phyloP scores from a whole-genome alignment of 2,113 vertebrate species.

The Esox niger region DNA sequence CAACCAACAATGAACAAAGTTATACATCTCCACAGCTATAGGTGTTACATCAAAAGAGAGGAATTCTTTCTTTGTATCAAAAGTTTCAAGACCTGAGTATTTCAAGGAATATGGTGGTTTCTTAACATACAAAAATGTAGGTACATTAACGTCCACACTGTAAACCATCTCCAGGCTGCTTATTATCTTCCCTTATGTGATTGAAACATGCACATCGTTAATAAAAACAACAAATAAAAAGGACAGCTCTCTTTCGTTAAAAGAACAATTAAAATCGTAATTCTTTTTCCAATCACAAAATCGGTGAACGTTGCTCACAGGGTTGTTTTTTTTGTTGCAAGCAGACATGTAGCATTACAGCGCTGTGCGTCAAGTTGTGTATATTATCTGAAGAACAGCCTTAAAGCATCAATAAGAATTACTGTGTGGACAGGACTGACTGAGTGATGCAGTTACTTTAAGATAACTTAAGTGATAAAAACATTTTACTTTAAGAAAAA shows the following conservation, averaged over 20 bases:
- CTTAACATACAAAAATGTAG: conserved; percentile 87
- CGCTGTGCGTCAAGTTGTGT: conserved; percentile 30
- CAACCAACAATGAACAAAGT: conserved; percentile 27
- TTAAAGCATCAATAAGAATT: conserved; percentile 38
- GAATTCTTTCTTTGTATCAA: conserved; percentile 57
- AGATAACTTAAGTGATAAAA: conserved; percentile 71
- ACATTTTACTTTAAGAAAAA: conserved; percentile 84
- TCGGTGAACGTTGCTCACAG: neutral
- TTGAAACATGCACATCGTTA: conserved; percentile 88
- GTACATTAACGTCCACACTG: conserved; percentile 87
- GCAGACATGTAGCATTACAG: conserved; percentile 43
- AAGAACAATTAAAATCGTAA: conserved; percentile 49
- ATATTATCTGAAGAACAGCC: conserved; percentile 33
- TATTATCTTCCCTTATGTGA: conserved; percentile 87
- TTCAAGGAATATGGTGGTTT: conserved; percentile 79
- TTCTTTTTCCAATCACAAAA: conserved; percentile 28
- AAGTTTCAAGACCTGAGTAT: conserved; percentile 79
- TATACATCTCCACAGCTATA: conserved; percentile 48
- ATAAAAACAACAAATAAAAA: conserved; percentile 44
- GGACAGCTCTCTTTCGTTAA: conserved; percentile 49
- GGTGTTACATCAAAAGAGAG: conserved; percentile 54
- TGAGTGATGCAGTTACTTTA: conserved; percentile 32
- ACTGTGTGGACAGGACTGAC: conserved; percentile 44
- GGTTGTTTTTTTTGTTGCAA: conserved; percentile 32
- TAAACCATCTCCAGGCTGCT: conserved; percentile 88